Base-by-base conservation (phyloP, 2,797 vertebrate genomes). In the Falco rusticolus region DNA sequence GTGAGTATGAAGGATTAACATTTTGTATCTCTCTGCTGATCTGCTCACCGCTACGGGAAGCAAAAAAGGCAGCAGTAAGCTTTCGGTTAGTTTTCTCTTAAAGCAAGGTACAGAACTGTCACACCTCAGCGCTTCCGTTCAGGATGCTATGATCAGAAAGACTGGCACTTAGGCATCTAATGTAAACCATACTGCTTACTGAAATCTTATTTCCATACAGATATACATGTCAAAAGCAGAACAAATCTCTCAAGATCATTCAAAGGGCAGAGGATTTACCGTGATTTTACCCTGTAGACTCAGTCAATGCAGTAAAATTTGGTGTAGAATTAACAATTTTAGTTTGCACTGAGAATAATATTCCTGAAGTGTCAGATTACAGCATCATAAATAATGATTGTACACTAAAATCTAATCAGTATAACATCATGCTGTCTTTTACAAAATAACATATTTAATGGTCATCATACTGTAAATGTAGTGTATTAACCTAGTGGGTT, bases 11-110 rank as follows among this genome's bases (percentile, higher is more conserved):
- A 77, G 61, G 64, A 91, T 90, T 92, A 91, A 75, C 1, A 4
- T 93, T 95, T 78, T 72, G 41, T 91, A 81, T 79, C 69, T 93
- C 28, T 61, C 66, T 71, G 47, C 43, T 83, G 60, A 74, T 86
- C 87, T 69, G 28, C 37, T 66, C 47, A 56, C 37, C 13, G 33
- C 37, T 28, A 22, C 4, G 31, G 56, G 54, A 92, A 92, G 29
- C 28, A 50, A 81, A 81, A 76, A 61, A 75, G 56, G 22, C 41
- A 87, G 53, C 85, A 91, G 41, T 14, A 85, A 84, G 13, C 9
- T 84, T 91, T 79, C 0, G 0, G 22, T 59, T 91, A 85, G 28
- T 53, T 81, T 61, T 88, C 31, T 41, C 77, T 78, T 79, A 80
- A 76, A 87, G 60, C 25, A 82, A 54, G 69, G 45, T 28, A 50